A percentile compares a stretch with the other conserved stretches of the same genome.
These are phyloP conservation scores for Dipodomys stephensi DNA, from an alignment of 2,113 vertebrate species.

Conservation along the genomic window DNA sequence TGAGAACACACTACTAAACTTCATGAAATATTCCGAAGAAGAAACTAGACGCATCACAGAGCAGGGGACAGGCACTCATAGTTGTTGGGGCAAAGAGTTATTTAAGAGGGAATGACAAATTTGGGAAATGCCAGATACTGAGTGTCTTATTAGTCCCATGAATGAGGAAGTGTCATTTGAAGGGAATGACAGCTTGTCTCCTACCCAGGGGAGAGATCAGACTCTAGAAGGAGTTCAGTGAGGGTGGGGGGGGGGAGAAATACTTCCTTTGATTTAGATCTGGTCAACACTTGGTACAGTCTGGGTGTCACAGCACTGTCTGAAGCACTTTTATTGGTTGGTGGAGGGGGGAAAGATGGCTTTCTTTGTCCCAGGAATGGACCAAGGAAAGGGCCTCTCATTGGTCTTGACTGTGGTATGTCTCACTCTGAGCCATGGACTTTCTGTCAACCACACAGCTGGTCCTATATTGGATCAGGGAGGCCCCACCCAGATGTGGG, in stretches of 20 bases:
- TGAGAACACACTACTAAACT: not conserved
- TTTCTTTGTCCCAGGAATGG: not conserved
- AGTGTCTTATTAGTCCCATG: not conserved
- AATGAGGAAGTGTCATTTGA: too few relatives aligned
- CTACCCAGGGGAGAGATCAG: not conserved
- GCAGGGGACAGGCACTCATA: not conserved
- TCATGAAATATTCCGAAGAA: not conserved
- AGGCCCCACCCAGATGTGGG: not conserved
- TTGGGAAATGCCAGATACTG: slow-evolving; percentile 24
- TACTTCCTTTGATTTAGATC: not conserved
- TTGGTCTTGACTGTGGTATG: not conserved
- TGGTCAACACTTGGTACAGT: not conserved
- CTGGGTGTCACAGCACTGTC: not conserved
- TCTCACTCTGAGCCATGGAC: not conserved
- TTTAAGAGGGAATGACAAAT: not conserved
- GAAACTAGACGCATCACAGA: not conserved
- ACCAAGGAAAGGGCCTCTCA: not conserved
- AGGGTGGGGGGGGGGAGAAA: too few relatives aligned
- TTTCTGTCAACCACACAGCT: not conserved
- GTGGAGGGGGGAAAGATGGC: too few relatives aligned
- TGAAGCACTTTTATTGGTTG: not conserved
- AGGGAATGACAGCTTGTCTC: not conserved
- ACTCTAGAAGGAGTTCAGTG: not conserved
- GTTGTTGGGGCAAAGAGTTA: not conserved
- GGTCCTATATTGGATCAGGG: not conserved